Conservation (phyloP, 1,140 invertebrate genomes). For the Microplitis mediator region DNA sequence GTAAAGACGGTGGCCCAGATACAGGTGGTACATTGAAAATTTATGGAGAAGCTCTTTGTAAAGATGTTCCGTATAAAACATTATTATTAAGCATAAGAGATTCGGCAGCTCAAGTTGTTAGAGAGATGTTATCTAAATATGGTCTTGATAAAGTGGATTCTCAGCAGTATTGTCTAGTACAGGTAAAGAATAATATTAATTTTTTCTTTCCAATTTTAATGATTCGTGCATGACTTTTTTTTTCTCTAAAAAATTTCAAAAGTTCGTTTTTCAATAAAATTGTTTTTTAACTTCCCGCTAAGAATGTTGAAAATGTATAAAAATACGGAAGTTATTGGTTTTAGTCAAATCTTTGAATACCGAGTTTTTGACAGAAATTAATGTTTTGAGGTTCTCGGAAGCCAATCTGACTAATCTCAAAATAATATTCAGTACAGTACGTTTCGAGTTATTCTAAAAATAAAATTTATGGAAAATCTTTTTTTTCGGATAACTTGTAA, state of each 20-base stretch:
- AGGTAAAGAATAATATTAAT: conserved; percentile 68
- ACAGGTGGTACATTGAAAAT: conserved; percentile 96
- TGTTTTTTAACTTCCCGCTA: no score
- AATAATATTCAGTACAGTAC: no score
- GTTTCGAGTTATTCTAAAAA: no score
- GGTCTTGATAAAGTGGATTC: conserved; percentile 88
- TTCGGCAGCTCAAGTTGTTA: conserved; percentile 87
- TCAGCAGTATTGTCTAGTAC: conserved; percentile 90
- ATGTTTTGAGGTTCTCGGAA: no score
- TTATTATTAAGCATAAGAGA: conserved; percentile 92
- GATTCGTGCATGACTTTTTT: neutral
- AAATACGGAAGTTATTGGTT: no score
- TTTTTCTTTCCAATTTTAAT: neutral
- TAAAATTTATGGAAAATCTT: no score
- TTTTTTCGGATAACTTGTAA: no score
- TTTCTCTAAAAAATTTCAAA: neutral
- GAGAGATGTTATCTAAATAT: conserved; percentile 97
- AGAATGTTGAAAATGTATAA: no score
- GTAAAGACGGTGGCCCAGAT: conserved; percentile 90
- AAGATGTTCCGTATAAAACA: conserved; percentile 98
- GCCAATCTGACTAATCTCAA: no score
- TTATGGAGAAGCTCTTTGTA: conserved; percentile 94
- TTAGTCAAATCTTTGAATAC: no score
- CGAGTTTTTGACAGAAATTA: no score
- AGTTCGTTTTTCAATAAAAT: no score